These are phyloP conservation scores for Drosophila dunni DNA, from an alignment of 1,140 invertebrate genomes.

Conservation along the genomic window DNA sequence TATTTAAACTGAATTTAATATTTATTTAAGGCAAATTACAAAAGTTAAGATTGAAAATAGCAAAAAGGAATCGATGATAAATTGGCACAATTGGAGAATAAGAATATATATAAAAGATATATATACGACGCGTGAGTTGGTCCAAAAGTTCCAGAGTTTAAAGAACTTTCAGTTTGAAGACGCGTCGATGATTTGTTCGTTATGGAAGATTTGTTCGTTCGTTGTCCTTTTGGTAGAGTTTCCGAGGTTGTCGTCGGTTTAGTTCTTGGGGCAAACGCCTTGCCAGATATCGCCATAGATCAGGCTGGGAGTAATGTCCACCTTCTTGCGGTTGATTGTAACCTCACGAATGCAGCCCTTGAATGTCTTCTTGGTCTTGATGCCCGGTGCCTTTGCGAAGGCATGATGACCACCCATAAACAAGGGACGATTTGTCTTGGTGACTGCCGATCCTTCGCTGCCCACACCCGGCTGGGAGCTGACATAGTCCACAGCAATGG, in stretches of 20 bases:
- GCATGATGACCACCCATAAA: conserved; percentile 95
- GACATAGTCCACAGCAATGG: conserved; percentile 70
- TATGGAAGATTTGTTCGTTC: conserved; percentile 67
- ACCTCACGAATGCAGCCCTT: conserved; percentile 93
- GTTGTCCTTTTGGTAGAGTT: conserved; percentile 48
- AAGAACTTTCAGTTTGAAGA: conserved; percentile 4
- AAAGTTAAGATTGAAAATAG: conserved; percentile 3
- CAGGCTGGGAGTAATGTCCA: conserved; percentile 87
- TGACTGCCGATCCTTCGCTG: conserved; percentile 88
- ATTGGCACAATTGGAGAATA: conserved; percentile 64
- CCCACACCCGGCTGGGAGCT: conserved; percentile 85
- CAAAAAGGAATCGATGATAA: conserved; percentile 28
- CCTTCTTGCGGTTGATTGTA: conserved; percentile 87
- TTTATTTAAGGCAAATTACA: conserved; percentile 48
- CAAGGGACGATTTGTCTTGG: conserved; percentile 93
- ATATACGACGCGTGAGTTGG: conserved; percentile 50
- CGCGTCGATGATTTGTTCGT: conserved; percentile 66
- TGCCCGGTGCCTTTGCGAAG: conserved; percentile 86
- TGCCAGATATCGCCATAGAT: conserved; percentile 89
- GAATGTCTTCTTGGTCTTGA: conserved; percentile 88
- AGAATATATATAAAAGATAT: conserved; percentile 31
- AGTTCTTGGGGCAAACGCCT: conserved; percentile 90
- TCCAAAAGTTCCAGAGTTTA: conserved; percentile 8
- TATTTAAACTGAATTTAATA: conserved; percentile 11
- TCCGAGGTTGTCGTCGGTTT: conserved; percentile 35